phyloP scores from a whole-genome alignment of 30 jellyfish, hydroid and myxozoan species.

The Mastigias papua region DNA sequence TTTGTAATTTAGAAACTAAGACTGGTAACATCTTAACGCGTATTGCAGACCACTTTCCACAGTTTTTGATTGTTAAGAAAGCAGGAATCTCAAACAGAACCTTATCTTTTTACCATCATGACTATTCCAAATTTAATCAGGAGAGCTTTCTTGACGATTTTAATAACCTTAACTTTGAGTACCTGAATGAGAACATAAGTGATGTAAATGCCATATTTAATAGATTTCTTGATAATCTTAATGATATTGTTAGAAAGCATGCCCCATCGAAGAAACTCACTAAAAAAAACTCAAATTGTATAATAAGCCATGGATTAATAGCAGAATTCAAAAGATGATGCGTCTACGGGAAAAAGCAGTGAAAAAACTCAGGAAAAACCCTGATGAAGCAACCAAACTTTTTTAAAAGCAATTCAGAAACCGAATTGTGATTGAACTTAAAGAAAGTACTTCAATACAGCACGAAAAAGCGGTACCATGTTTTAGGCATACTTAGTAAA shows the following conservation, averaged over 20 bases:
- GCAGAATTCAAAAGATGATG: too few species aligned
- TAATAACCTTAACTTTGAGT: slow-evolving; percentile 39
- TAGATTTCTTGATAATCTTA: slow-evolving; percentile 32
- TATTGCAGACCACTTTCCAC: slow-evolving; percentile 42
- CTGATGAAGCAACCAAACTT: slow-evolving; percentile 11
- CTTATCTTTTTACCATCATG: slow-evolving; percentile 40
- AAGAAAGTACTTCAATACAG: too few species aligned
- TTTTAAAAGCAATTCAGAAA: not conserved
- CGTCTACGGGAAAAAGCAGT: slow-evolving; percentile 21
- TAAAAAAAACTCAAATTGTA: slow-evolving; percentile 1
- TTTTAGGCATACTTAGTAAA: too few species aligned
- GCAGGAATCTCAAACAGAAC: slow-evolving; percentile 38
- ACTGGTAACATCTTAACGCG: slow-evolving; percentile 60
- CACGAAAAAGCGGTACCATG: too few species aligned
- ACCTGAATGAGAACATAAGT: slow-evolving; percentile 23
- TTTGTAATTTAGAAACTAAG: not conserved
- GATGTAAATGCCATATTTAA: slow-evolving; percentile 45
- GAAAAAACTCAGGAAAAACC: slow-evolving; percentile 43
- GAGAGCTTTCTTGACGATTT: slow-evolving; percentile 30
- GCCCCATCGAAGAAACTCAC: slow-evolving; percentile 44
- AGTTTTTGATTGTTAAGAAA: too few species aligned
- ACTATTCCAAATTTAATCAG: slow-evolving; percentile 46
- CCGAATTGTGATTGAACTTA: not conserved
- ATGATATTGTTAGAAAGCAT: slow-evolving; percentile 27
- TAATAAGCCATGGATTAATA: too few species aligned